phyloP scores from a whole-genome alignment of 2,888 invertebrate genomes.

The Acanthosepion pharaonis region DNA sequence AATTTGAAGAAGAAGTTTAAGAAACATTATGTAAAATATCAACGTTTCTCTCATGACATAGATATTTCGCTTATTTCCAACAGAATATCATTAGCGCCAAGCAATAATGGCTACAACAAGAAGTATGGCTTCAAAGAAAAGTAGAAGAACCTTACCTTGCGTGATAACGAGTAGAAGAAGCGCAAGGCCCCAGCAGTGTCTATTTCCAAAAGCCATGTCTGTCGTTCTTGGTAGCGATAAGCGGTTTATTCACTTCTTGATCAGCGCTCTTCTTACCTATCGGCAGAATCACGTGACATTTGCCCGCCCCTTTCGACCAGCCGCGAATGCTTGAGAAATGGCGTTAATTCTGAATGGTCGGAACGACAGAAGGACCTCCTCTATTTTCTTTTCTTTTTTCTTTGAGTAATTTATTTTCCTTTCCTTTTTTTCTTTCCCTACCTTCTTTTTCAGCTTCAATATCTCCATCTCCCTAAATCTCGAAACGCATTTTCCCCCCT shows the following conservation, averaged over 20 bases:
- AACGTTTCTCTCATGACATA: too few species aligned
- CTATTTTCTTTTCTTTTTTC: neutral
- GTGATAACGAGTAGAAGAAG: neutral
- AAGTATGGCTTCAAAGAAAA: neutral
- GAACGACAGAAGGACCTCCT: neutral
- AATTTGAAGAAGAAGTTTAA: too few species aligned
- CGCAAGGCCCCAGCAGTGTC: neutral
- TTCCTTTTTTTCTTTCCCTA: neutral
- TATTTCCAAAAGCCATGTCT: constrained; percentile 14
- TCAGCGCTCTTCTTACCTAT: constrained; percentile 1
- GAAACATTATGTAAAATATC: too few species aligned
- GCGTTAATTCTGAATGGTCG: neutral
- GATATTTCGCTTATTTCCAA: too few species aligned
- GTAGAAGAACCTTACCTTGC: neutral
- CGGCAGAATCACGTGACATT: neutral
- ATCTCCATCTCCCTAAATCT: neutral
- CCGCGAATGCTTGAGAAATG: neutral
- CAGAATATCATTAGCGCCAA: neutral
- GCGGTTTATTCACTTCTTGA: constrained; percentile 21
- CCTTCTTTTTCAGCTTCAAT: neutral
- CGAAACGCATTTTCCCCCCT: neutral
- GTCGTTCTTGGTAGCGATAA: constrained; percentile 12
- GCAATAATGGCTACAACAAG: neutral
- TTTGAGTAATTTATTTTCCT: neutral
- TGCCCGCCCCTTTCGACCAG: neutral